phyloP scores from a whole-genome alignment of 2,888 invertebrate genomes.

The Leptopilina syphax region DNA sequence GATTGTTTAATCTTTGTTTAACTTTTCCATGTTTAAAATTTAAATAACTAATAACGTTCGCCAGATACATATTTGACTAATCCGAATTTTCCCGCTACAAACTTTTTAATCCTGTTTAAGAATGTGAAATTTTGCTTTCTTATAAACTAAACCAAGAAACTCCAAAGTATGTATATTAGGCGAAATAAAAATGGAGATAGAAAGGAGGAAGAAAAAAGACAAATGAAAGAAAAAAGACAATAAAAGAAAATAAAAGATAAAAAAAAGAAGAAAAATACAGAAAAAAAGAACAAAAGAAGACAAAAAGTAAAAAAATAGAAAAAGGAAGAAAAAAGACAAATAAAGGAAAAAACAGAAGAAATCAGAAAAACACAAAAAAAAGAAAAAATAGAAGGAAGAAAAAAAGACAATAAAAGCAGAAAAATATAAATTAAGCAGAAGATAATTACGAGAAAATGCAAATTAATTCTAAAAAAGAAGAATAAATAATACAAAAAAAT shows the following conservation, averaged over 20 bases:
- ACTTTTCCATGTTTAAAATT: no score
- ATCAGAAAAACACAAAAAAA: neutral
- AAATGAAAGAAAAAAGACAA: constrained; percentile 41
- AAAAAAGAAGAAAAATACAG: neutral
- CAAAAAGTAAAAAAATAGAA: constrained; percentile 49
- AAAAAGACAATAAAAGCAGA: neutral
- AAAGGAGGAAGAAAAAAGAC: neutral
- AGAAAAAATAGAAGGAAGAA: neutral
- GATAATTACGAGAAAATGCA: no score
- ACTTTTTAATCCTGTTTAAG: no score
- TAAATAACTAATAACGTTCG: no score
- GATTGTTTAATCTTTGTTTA: no score
- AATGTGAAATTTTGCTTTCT: no score
- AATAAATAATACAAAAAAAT: neutral
- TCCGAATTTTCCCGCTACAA: no score
- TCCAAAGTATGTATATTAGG: neutral
- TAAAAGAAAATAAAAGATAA: constrained; percentile 53
- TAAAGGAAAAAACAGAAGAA: neutral
- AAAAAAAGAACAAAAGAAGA: constrained; percentile 42
- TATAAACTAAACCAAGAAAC: neutral
- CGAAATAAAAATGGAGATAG: neutral
- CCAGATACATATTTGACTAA: no score
- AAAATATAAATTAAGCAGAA: constrained; percentile 50
- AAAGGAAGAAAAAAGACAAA: constrained; percentile 30
- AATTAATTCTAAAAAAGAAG: no score